These are phyloP conservation scores for Clarias laeviceps DNA, from an alignment of 2,797 vertebrate species.

Conservation along the genomic window DNA sequence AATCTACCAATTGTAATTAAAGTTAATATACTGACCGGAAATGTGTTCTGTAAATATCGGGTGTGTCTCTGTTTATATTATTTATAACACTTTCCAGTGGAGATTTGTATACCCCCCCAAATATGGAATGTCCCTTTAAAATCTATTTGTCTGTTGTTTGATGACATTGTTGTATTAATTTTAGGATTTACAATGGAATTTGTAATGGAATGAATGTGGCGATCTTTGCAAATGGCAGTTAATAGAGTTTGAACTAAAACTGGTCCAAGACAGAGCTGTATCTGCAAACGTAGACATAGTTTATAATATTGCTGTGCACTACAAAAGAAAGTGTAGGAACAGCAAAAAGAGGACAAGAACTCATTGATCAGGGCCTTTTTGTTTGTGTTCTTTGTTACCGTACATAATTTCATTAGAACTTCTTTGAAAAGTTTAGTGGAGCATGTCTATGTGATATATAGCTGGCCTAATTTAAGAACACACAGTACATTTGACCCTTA, in stretches of 20 bases:
- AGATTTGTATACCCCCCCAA: not conserved
- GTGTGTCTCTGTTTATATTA: constrained; percentile 43
- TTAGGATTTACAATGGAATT: too few species aligned
- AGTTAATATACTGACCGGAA: not conserved
- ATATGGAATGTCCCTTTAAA: too few species aligned
- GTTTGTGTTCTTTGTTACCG: constrained; percentile 12
- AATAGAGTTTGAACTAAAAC: constrained; percentile 46
- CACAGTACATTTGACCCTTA: constrained; percentile 15
- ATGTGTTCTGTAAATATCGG: constrained; percentile 10
- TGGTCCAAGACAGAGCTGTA: constrained; percentile 21
- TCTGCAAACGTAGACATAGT: constrained; percentile 29
- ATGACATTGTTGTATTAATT: too few species aligned
- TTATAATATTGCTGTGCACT: constrained; percentile 15
- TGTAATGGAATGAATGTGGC: constrained; percentile 44
- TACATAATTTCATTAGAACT: constrained; percentile 23
- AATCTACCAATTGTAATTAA: not conserved
- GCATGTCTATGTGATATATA: constrained; percentile 6
- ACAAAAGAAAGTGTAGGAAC: constrained; percentile 17
- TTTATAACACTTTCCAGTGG: constrained; percentile 41
- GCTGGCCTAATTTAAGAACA: constrained; percentile 4
- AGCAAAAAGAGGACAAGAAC: constrained; percentile 21
- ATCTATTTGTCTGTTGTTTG: too few species aligned
- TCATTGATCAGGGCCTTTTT: constrained; percentile 5
- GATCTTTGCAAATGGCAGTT: constrained; percentile 42
- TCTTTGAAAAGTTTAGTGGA: constrained; percentile 11